phyloP scores from a whole-genome alignment of 2,888 invertebrate species.

The Cryptophagus acutangulus region DNA sequence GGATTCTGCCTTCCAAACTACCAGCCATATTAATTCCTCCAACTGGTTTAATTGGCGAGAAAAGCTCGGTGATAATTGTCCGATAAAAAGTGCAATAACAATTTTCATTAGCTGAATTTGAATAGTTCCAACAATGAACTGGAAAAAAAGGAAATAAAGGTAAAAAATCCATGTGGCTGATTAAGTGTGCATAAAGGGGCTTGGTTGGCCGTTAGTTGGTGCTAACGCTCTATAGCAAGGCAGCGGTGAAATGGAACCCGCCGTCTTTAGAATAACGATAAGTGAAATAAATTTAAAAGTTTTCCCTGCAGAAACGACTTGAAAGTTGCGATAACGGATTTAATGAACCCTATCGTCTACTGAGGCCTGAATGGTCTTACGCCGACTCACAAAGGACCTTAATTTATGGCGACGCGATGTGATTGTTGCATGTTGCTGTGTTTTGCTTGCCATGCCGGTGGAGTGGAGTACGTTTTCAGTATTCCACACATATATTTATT shows the following conservation, averaged over 20 bases:
- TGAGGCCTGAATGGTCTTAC: constrained; percentile 39
- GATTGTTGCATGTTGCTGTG: constrained; percentile 13
- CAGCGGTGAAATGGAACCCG: constrained; percentile 29
- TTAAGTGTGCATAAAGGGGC: constrained; percentile 25
- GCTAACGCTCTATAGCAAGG: constrained; percentile 7
- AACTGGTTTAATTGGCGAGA: too few species aligned
- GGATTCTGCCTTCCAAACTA: too few species aligned
- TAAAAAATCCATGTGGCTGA: constrained; percentile 6
- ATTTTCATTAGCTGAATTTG: too few species aligned
- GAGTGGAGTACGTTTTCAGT: too few species aligned
- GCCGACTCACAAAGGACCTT: constrained; percentile 36
- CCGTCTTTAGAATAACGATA: constrained; percentile 43
- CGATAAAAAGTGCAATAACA: too few species aligned
- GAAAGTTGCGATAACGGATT: constrained; percentile 47
- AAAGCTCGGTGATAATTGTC: too few species aligned
- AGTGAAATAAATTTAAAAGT: constrained; percentile 49
- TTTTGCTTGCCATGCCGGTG: too few species aligned
- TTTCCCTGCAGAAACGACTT: constrained; percentile 43
- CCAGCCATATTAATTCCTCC: too few species aligned
- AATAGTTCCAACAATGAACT: too few species aligned
- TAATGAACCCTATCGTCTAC: constrained; percentile 48
- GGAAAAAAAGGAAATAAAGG: too few species aligned
- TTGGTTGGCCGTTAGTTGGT: constrained; percentile 20
- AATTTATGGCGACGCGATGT: constrained; percentile 12
- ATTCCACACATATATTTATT: too few species aligned